Base-by-base conservation (phyloP, 2,888 invertebrate species). In the Apamea epomidion region DNA sequence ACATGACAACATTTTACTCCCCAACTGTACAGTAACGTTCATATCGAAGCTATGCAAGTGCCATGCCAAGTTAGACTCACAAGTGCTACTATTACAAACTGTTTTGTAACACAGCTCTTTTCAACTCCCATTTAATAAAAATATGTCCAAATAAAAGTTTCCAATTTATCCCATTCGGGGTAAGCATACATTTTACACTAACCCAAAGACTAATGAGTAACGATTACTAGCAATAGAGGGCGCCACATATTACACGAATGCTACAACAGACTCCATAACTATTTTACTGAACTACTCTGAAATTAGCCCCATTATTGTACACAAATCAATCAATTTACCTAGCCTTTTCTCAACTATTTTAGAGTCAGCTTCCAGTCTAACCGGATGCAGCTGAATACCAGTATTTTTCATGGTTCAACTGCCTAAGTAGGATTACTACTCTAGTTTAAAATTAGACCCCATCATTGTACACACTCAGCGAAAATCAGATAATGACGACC, bases 81-180 rank as follows among this genome's bases (percentile, higher is more conserved):
- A 10, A 58, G 58, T 58, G 58, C 25, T 10, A 58, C 58, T 58
- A 25, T 58, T 58, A 25, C 25, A 10, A 25, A 10, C 58, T 16
- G 1, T 54, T 48, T 81, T 54, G 6, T 32, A 60, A 54, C 21
- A 82, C 10, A n/a, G 32, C 65, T 84, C 87, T 84, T 87, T 75
- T 84, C 87, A 84, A 87, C 84, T 84, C 87, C 84, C 37, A 65
- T 74, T 21, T 7, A 37, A 60, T 14, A 32, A 80, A 3, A 16
- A 37, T 65, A 81, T 21, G 10, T 51, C 69, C 21, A 64, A 37
- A 68, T 48, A 21, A 72, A 45, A 62, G 2, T n/a, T 70, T 37
- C 69, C 29, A 65, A 10, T 21, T 58, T 51, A 62, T 62, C 72
- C 84, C 79, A 5, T 78, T 45, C 68, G 84, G 60, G 87, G 84